phyloP scores from a whole-genome alignment of 2,113 vertebrate species.

The Silurus asotus region DNA sequence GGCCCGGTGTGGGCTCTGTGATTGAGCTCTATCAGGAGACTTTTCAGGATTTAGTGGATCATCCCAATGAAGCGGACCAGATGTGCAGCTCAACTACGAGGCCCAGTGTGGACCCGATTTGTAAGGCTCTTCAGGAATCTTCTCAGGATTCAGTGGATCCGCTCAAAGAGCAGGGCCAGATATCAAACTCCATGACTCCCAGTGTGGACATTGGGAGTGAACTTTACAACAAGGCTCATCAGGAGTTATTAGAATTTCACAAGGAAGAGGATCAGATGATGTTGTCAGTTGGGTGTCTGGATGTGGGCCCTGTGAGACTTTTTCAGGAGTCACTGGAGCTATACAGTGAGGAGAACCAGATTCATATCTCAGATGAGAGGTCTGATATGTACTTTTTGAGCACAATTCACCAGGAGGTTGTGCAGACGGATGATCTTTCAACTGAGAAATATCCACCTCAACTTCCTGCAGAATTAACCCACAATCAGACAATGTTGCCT shows the following conservation, averaged over 20 bases:
- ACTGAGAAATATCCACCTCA: neutral
- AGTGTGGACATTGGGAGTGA: neutral
- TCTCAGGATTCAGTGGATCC: neutral
- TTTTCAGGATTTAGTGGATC: neutral
- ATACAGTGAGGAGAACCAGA: neutral
- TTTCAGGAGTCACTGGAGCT: neutral
- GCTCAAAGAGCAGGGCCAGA: neutral
- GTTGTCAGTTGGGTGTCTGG: too few relatives aligned
- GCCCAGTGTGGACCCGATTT: neutral
- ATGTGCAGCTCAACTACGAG: neutral
- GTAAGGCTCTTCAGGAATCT: neutral
- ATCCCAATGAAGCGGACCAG: neutral
- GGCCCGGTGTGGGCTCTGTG: neutral
- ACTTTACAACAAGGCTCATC: neutral
- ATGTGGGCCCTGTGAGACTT: neutral
- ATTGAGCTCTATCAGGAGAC: constrained; percentile 3
- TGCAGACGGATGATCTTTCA: neutral
- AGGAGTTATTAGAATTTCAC: neutral
- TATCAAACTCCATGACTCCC: too few relatives aligned
- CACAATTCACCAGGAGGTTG: neutral
- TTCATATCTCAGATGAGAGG: neutral
- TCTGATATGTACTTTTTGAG: neutral
- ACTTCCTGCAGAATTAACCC: neutral
- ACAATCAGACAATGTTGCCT: neutral
- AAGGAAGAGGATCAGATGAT: neutral